Base-by-base conservation (phyloP, 1,140 invertebrate species). In the Neoseiulus cucumeris region DNA sequence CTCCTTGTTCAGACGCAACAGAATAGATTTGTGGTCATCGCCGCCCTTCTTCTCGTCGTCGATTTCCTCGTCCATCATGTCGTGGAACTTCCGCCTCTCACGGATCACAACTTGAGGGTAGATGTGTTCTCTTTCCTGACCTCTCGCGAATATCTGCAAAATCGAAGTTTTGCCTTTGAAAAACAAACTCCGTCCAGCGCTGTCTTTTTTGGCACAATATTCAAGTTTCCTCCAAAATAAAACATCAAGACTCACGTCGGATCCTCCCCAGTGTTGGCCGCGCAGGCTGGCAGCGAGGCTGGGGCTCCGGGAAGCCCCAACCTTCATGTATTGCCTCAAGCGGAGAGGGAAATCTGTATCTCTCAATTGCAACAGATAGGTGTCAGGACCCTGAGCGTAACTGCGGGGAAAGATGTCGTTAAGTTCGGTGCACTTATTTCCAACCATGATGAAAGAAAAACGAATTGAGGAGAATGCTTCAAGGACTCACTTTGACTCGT, bases 11-110 rank as follows among this genome's bases (percentile, higher is more conserved):
- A 92, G 75, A 30, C 89, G 79, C 59, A 69, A 68, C 18, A 70
- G 70, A 28, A 68, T 68, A 0, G 44, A 51, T 42, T 66, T 66
- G 71, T 82, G 80, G 72, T 84, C 87, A 68, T 89, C 87, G 14
- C 87, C 78, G 7, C 83, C 84, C 70, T 83, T 85, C 20, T 85
- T 80, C 74, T 92, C 89, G 74, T 92, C 89, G 69, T 91, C 87
- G 65, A 93, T 91, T 77, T 94, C 89, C 74, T 94, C 91, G 74
- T 94, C 91, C 89, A 93, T 92, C 1, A 94, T 83, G 72, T 94
- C 91, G 7, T 87, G 91, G 73, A 94, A 93, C 51, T 89, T 83
- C 67, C 91, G 82, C 66, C 91, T 78, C 76, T 94, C 91, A 28
- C 87, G 80, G 69, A 94, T 89, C 5, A 89, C 88, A 0, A 87